A percentile compares a stretch with the other conserved stretches of the same genome.
phyloP scores from a whole-genome alignment of 2,113 vertebrate genomes.

The Scartelaos histophorus region DNA sequence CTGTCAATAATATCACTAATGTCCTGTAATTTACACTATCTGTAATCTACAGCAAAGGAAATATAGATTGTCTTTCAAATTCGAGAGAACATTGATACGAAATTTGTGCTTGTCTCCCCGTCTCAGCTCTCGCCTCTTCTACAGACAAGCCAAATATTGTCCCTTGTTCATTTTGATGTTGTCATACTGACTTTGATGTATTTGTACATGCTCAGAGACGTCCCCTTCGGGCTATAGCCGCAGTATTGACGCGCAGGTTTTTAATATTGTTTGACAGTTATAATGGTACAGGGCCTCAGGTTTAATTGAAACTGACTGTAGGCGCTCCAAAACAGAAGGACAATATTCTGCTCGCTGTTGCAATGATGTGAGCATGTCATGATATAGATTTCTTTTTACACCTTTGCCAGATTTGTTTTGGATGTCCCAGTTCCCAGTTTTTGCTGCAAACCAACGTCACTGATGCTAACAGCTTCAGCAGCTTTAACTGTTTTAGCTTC shows the following conservation, averaged over 20 bases:
- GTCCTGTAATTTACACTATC: too few relatives aligned
- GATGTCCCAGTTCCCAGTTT: too few relatives aligned
- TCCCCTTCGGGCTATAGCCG: neutral
- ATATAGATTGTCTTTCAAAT: neutral
- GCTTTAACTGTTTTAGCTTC: too few relatives aligned
- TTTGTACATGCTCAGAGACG: conserved; percentile 2
- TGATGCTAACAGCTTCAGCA: too few relatives aligned
- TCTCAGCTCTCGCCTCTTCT: neutral
- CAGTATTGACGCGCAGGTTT: neutral
- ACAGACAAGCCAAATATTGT: neutral
- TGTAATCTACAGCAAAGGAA: neutral
- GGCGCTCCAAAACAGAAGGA: neutral
- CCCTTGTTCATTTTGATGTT: conserved; percentile 2
- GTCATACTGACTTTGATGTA: conserved; percentile 6
- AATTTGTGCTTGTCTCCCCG: neutral
- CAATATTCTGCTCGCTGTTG: neutral
- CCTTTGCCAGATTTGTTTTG: too few relatives aligned
- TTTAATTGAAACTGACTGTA: conserved; percentile 2
- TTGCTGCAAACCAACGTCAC: too few relatives aligned
- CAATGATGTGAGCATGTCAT: too few relatives aligned
- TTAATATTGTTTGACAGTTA: conserved; percentile 13
- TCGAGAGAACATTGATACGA: too few relatives aligned
- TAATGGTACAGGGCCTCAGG: neutral
- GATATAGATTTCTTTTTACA: too few relatives aligned
- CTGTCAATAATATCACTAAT: too few relatives aligned